phyloP scores from a whole-genome alignment of 2,888 invertebrate species.

The Spicauda simplicius region DNA sequence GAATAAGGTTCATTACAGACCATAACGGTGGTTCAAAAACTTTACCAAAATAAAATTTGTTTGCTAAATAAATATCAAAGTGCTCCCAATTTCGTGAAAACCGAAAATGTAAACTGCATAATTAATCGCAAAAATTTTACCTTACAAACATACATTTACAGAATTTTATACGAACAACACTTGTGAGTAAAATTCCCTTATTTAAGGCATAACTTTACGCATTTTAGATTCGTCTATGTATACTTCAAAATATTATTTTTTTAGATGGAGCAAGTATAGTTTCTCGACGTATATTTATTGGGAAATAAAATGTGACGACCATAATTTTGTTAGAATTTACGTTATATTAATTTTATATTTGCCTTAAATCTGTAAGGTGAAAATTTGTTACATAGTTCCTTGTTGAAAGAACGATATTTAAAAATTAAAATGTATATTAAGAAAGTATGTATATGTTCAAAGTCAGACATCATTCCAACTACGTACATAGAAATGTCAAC shows the following conservation, averaged over 20 bases:
- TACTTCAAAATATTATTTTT: neutral
- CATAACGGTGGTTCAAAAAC: neutral
- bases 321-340: no score
- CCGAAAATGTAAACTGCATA: neutral
- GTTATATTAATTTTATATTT: no score
- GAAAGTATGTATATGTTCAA: no score
- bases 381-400: no score
- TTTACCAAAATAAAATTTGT: conserved; percentile 13
- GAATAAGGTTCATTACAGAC: conserved; percentile 29
- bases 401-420: no score
- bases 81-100: neutral
- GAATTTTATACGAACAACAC: neutral
- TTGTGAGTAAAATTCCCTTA: neutral
- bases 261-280: neutral
- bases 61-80: neutral
- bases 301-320: no score
- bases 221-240: neutral
- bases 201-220: neutral
- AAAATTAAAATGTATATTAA: no score
- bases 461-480: no score
- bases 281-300: no score
- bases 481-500: no score
- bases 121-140: neutral
- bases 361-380: no score
- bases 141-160: neutral